Conservation (phyloP, 2,113 vertebrate genomes). For the Garra rufa region DNA sequence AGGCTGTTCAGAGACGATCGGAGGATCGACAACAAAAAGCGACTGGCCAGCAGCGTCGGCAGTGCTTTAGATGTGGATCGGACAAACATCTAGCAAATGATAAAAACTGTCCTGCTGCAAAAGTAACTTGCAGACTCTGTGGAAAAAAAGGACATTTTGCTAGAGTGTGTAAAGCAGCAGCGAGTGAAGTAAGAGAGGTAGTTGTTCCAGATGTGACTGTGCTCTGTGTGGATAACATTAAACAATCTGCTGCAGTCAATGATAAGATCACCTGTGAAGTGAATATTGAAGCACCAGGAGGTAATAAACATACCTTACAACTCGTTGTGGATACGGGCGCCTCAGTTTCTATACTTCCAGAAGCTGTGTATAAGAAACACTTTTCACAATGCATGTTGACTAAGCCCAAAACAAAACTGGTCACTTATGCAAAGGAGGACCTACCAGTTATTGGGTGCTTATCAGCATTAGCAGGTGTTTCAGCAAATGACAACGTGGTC, state of each 20-base stretch:
- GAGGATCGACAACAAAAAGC: neutral
- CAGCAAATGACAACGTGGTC: neutral
- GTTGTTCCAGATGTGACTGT: neutral
- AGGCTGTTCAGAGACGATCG: too few relatives aligned
- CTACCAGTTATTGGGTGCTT: neutral
- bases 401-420: neutral
- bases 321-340: neutral
- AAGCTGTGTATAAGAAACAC: neutral
- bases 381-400: neutral
- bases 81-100: neutral
- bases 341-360: constrained; percentile 15
- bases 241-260: neutral
- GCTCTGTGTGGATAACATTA: neutral
- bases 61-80: constrained; percentile 10
- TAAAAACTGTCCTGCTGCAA: neutral
- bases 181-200: neutral
- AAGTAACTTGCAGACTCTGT: neutral
- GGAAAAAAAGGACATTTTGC: neutral
- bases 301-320: neutral
- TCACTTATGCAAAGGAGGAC: neutral
- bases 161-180: neutral
- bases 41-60: neutral
- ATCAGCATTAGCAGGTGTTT: neutral
- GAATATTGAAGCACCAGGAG: neutral
- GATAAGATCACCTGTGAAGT: neutral